Conservation (phyloP, 2,797 vertebrate species). For the Danionella dracula region DNA sequence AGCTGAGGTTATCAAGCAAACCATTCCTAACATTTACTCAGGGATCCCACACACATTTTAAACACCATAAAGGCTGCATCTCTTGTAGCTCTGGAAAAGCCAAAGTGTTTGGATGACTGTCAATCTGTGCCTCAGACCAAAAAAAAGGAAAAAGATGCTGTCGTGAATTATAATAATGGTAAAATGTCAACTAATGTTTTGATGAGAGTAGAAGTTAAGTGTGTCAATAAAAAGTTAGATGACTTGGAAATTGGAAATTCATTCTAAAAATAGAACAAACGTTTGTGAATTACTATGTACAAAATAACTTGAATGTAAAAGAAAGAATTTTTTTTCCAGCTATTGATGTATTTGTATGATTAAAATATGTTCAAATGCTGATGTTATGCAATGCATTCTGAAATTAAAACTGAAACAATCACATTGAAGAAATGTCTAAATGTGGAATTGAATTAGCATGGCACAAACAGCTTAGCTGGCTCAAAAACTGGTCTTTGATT, state of each 20-base stretch:
- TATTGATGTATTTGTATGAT: no score
- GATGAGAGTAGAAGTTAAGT: not conserved
- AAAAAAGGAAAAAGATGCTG: no score
- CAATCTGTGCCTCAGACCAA: not conserved
- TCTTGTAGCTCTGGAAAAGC: not conserved
- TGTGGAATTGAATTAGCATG: not conserved
- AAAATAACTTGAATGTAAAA: no score
- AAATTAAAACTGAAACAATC: not conserved
- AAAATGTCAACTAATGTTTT: not conserved
- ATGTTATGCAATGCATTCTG: no score
- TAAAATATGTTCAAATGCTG: no score
- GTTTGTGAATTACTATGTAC: no score
- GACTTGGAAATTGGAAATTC: not conserved
- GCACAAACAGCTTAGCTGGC: constrained; percentile 42
- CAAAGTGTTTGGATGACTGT: not conserved
- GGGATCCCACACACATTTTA: constrained; percentile 23
- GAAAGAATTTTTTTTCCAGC: no score
- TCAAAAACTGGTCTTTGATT: constrained; percentile 56
- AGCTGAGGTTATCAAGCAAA: constrained; percentile 67
- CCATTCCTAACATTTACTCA: constrained; percentile 50
- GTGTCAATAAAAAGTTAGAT: not conserved
- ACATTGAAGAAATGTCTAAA: no score
- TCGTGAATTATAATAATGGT: not conserved
- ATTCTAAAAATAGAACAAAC: no score
- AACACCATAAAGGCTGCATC: not conserved